Conservation (phyloP, 2,797 vertebrate species). For the Salmo trutta region DNA sequence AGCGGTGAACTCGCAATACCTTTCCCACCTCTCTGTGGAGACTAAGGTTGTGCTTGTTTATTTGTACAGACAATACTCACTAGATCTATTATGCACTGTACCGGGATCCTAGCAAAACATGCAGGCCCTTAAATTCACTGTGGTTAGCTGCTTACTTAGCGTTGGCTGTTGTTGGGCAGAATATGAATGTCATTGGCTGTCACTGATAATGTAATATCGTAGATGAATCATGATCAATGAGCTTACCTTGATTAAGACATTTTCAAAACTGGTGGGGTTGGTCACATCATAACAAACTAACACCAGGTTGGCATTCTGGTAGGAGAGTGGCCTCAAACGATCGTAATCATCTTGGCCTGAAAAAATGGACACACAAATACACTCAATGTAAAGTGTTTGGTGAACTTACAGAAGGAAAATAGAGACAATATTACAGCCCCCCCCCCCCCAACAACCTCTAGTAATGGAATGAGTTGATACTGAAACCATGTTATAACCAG, state of each 20-base stretch:
- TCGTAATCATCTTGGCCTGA: slow-evolving; percentile 98
- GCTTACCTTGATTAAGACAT: slow-evolving; percentile 91
- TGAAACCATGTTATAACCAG: background rate
- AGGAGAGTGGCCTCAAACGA: slow-evolving; percentile 90
- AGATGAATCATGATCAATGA: background rate
- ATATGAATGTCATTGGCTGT: background rate
- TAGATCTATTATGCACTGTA: background rate
- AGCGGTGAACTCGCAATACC: background rate
- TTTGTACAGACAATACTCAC: background rate
- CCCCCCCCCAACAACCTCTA: background rate
- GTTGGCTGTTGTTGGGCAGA: background rate
- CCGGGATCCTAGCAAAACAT: background rate
- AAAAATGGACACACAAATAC: slow-evolving; percentile 32
- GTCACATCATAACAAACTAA: slow-evolving; percentile 96
- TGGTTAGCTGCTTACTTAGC: background rate
- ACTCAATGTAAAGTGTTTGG: background rate
- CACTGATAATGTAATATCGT: background rate
- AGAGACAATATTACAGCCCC: background rate
- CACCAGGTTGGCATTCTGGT: slow-evolving; percentile 88
- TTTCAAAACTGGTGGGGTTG: slow-evolving; percentile 93
- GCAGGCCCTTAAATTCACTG: background rate
- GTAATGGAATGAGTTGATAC: slow-evolving; percentile 23
- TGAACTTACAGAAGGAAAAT: background rate
- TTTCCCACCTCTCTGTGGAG: background rate
- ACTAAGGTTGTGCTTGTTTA: background rate